These are phyloP conservation scores for Xenentodon cancila DNA, from an alignment of 2,797 vertebrate genomes.

Conservation along the genomic window DNA sequence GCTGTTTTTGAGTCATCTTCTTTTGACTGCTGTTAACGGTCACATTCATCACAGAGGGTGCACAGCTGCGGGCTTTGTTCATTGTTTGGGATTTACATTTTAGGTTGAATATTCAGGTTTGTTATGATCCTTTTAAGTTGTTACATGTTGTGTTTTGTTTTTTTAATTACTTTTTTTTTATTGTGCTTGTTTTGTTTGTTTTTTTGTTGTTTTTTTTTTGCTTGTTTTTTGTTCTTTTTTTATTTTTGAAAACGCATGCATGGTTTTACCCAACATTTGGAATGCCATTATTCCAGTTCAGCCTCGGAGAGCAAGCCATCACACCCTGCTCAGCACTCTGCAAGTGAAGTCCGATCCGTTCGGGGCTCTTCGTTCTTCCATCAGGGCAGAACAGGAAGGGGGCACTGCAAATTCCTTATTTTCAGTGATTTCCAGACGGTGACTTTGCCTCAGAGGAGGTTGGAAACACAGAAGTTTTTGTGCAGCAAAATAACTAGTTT, in stretches of 20 bases:
- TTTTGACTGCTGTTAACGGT: constrained; percentile 56
- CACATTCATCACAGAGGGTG: constrained; percentile 57
- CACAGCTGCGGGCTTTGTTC: constrained; percentile 42
- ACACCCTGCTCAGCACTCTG: constrained; percentile 54
- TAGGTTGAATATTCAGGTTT: background rate
- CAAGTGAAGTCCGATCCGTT: constrained; percentile 50
- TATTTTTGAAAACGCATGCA: no score
- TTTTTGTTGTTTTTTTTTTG: no score
- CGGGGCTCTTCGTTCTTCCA: constrained; percentile 67
- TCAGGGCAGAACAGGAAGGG: constrained; percentile 51
- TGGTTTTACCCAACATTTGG: constrained; percentile 17
- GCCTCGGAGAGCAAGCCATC: constrained; percentile 39
- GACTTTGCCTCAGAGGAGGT: constrained; percentile 39
- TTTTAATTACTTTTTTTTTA: no score
- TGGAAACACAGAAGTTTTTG: constrained; percentile 42
- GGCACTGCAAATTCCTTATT: constrained; percentile 58
- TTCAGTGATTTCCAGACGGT: constrained; percentile 49
- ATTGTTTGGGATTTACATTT: constrained; percentile 36
- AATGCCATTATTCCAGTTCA: constrained; percentile 73
- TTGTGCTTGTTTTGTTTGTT: no score
- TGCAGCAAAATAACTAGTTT: constrained; percentile 25
- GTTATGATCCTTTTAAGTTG: background rate
- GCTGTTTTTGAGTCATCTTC: constrained; percentile 48
- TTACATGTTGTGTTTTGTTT: no score
- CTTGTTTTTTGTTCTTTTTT: no score